Evolutionary conservation across 1,140 invertebrate genomes (phyloP).

Genomic region (Drosophila sproati): DNA sequence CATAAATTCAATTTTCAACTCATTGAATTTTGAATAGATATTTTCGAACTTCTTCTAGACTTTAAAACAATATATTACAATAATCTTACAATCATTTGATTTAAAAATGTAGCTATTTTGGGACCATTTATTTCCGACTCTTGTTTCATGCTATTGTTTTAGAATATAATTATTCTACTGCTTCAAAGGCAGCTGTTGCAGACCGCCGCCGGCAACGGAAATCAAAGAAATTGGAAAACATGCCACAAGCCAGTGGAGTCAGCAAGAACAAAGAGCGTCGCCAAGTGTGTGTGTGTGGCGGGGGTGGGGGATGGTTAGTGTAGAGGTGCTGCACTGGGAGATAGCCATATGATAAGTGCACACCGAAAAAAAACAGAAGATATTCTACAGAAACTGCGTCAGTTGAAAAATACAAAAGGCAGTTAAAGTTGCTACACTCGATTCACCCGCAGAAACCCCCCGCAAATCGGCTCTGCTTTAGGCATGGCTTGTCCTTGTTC

Average conservation of each 20-base stretch:
- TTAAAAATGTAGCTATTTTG: background rate
- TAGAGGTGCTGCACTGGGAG: background rate
- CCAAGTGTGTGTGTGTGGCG: background rate
- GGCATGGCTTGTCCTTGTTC: conserved; percentile 8
- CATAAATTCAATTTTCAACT: no score
- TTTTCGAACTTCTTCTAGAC: no score
- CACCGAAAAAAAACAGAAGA: background rate
- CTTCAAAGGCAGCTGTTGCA: background rate
- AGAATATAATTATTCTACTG: conserved; percentile 28
- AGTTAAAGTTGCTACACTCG: background rate
- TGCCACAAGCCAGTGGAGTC: conserved; percentile 39
- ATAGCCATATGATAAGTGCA: background rate
- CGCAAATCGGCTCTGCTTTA: background rate
- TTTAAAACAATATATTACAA: no score
- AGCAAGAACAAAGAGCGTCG: conserved; percentile 17
- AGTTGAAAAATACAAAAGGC: background rate
- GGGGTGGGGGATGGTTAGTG: background rate
- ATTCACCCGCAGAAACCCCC: background rate
- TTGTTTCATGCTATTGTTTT: conserved; percentile 7
- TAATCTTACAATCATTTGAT: no score
- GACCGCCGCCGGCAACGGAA: conserved; percentile 31
- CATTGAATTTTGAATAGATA: no score
- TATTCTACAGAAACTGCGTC: background rate
- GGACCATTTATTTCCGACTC: conserved; percentile 12
- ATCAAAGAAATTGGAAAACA: conserved; percentile 62